A percentile compares a stretch with the other conserved stretches of the same genome.
These are phyloP conservation scores for Rhinichthys klamathensis DNA, from an alignment of 2,113 vertebrate species.

Conservation along the genomic window DNA sequence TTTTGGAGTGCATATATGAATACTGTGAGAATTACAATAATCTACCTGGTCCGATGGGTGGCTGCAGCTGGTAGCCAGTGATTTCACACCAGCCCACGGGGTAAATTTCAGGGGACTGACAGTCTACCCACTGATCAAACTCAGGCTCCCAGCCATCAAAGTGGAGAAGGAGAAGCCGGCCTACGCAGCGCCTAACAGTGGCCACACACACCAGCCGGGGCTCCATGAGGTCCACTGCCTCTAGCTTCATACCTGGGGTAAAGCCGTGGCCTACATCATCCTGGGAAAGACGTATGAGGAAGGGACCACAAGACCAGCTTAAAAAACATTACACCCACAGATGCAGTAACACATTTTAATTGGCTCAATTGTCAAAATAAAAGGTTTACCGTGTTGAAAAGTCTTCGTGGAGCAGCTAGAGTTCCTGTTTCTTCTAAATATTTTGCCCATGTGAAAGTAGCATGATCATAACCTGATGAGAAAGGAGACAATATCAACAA, in stretches of 20 bases:
- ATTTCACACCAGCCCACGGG: constrained; percentile 96
- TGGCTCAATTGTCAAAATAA: neutral
- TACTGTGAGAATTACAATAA: neutral
- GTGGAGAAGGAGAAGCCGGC: constrained; percentile 90
- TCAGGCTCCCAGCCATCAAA: constrained; percentile 96
- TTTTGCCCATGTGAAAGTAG: constrained; percentile 83
- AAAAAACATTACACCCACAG: neutral
- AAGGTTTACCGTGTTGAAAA: constrained; percentile 88
- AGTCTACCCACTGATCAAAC: constrained; percentile 98
- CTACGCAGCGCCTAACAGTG: constrained; percentile 85
- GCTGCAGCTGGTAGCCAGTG: constrained; percentile 90
- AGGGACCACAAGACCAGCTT: neutral
- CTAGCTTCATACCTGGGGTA: constrained; percentile 88
- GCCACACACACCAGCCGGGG: constrained; percentile 94
- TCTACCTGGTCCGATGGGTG: constrained; percentile 85
- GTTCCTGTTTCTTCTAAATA: constrained; percentile 85
- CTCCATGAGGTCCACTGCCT: constrained; percentile 97
- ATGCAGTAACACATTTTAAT: neutral
- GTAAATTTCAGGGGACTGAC: constrained; percentile 94
- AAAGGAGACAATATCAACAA: neutral
- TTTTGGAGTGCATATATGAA: neutral
- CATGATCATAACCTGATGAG: constrained; percentile 78
- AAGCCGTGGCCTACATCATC: constrained; percentile 89
- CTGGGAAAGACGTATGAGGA: constrained; percentile 64
- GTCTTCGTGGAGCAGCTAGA: constrained; percentile 78